Conservation (phyloP, 2,888 invertebrate genomes). For the Lasioglossum zephyrum region DNA sequence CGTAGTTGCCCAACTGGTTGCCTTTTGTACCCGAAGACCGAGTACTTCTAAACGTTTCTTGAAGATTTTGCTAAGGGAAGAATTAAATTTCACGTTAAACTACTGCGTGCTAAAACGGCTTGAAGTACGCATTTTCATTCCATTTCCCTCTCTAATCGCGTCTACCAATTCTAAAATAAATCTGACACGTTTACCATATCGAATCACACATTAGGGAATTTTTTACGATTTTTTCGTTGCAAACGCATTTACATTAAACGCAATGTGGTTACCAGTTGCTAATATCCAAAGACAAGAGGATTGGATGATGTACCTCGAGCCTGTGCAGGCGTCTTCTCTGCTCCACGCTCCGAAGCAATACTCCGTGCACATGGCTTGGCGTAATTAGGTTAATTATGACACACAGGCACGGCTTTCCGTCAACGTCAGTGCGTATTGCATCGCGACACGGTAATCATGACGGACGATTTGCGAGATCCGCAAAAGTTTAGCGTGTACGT, state of each 20-base stretch:
- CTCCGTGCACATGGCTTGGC: conserved; percentile 29
- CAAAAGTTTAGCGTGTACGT: conserved; percentile 10
- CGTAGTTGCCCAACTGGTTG: conserved; percentile 5
- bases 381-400: conserved; percentile 76
- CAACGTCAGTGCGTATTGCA: conserved; percentile 19
- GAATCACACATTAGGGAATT: neutral
- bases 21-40: neutral
- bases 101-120: too few species aligned
- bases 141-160: too few species aligned
- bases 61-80: neutral
- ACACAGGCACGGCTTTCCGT: conserved; percentile 63
- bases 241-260: neutral
- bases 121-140: neutral
- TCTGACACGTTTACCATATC: neutral
- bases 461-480: conserved; percentile 43
- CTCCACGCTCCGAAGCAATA: conserved; percentile 15
- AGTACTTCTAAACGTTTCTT: neutral
- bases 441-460: conserved; percentile 54
- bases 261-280: neutral
- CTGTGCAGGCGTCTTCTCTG: neutral
- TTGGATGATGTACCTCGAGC: neutral
- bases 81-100: neutral
- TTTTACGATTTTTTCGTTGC: neutral
- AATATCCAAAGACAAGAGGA: neutral
- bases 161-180: neutral